Evolutionary conservation across 64 coral and sea anemone genomes (phyloP), one percentile per base, ranked within the genome.

Genomic region (Porites lutea): DNA sequence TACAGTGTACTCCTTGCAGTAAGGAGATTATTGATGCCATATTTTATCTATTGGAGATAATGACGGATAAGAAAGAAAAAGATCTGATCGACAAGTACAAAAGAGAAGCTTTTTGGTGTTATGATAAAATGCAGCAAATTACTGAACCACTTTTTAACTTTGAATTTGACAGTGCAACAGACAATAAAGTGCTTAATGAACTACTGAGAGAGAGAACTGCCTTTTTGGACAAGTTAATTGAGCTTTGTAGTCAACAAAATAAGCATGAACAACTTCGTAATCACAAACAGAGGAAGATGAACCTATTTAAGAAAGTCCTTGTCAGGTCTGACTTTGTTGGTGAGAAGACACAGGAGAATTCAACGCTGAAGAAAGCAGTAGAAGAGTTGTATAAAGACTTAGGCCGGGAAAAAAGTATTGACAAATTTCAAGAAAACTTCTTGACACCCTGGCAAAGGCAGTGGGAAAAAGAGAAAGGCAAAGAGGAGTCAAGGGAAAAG

Each of bases 11-110:
- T 3, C 47, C 19, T 3, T 13, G 1, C 46, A 68, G 51, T 16
- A 84, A 52, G 48, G 63, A 52, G 0, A 67, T 84, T 3, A 84
- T 84, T 84, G 81, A 84, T 19, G 47, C 63, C 2, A 13, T 84
- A 51, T 12, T 70, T 19, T 8, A 52, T 2, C 48, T 84, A 3
- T 18, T 37, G 1, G 1, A 37, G 27, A 50, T 44, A 79, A 19
- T 62, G 1, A 45, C 67, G 3, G 11, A 52, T 18, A 20, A 69
- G n/a, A 37, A 47, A 47, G 13, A 73, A 3, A 0, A 5, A 48
- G 71, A 3, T 76, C 15, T 5, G 20, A 52, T 1, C 3, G 45
- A 67, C 19, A 45, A 23, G 8, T 51, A 69, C 23, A 18, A 68
- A 21, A 84, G 69, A 64, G 48, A 52, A 2, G 62, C 9, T 3